phyloP scores from a whole-genome alignment of 2,888 invertebrate species.

The Amphipoea lucens region DNA sequence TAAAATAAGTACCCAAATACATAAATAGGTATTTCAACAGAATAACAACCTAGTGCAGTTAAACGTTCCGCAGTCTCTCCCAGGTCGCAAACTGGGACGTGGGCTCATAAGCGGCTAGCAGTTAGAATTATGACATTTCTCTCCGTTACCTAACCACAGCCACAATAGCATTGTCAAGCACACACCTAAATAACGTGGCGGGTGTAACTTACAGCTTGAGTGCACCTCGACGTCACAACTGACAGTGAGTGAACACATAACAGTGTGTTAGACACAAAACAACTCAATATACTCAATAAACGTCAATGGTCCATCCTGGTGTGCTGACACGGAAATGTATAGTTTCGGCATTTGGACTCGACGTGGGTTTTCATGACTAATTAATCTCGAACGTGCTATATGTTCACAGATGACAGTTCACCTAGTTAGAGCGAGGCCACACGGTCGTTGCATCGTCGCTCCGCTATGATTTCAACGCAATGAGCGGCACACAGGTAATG shows the following conservation, averaged over 20 bases:
- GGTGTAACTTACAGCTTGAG: constrained; percentile 47
- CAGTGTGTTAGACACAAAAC: constrained; percentile 40
- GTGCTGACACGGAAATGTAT: constrained; percentile 32
- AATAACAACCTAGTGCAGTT: background rate
- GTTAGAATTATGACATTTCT: constrained; percentile 49
- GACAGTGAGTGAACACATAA: constrained; percentile 35
- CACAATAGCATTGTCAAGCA: constrained; percentile 55
- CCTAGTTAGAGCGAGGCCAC: too few relatives aligned
- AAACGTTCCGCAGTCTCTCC: background rate
- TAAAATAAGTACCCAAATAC: background rate
- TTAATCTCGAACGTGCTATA: constrained; percentile 29
- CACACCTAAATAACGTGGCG: constrained; percentile 36
- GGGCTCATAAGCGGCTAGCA: constrained; percentile 19
- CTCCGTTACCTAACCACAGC: constrained; percentile 41
- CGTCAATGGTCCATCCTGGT: constrained; percentile 34
- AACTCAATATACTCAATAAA: constrained; percentile 56
- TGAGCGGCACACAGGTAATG: background rate
- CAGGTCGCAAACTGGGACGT: constrained; percentile 27
- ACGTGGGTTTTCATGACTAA: constrained; percentile 32
- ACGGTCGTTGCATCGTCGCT: background rate
- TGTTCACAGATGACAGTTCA: constrained; percentile 25
- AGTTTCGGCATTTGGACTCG: constrained; percentile 33
- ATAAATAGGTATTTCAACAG: constrained; percentile 1
- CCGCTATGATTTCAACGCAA: background rate
- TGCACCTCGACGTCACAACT: constrained; percentile 27